Evolutionary conservation across 2,113 vertebrate genomes (phyloP), one percentile per base, ranked within the genome.

Genomic region (Trematocara marginatum): DNA sequence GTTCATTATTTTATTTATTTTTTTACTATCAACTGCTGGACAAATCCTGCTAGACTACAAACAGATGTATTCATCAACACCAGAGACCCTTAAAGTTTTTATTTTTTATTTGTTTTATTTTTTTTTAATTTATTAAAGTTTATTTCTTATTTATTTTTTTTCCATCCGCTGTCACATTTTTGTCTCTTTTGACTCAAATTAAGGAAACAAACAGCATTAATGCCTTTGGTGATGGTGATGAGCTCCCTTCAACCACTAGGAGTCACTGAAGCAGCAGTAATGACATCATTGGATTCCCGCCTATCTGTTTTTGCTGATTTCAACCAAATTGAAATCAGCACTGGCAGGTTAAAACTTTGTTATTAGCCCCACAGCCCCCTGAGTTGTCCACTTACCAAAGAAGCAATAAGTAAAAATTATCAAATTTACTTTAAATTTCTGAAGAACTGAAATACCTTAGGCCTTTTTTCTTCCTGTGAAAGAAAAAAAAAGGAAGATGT

Each of bases 401-500:
- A 26, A 74, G 13, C 20, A 47, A 16, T 10, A 26, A 71, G 20
- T 71, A 47, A 47, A 74, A 47, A 3, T 74, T 47, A 47, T 47
- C 13, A 47, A 29, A 23, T 74, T 47, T 74, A 74, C 69, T 47
- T 47, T 4, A 47, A 47, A 47, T 47, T 26, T 69, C n/a, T 52
- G 80, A 66, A 29, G 15, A 79, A 34, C 15, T 31, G 26, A 47
- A 40, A 45, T 78, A 79, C 95, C 82, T 93, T 89, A 6, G 88
- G 15, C 3, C 26, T 79, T 40, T 66, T 80, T 12, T 91, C 88
- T 13, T 90, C 93, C 95, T 94, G 92, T 83, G 2, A 83, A 88
- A 87, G 13, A 85, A 54, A 82, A 83, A 12, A n/a, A 12, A 80
- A 35, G 0, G 10, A 61, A 42, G 4, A 79, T 26, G 6, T 47